Evolutionary conservation across 2,888 invertebrate genomes (phyloP).

Genomic region (Didymodactylos carnosus): DNA sequence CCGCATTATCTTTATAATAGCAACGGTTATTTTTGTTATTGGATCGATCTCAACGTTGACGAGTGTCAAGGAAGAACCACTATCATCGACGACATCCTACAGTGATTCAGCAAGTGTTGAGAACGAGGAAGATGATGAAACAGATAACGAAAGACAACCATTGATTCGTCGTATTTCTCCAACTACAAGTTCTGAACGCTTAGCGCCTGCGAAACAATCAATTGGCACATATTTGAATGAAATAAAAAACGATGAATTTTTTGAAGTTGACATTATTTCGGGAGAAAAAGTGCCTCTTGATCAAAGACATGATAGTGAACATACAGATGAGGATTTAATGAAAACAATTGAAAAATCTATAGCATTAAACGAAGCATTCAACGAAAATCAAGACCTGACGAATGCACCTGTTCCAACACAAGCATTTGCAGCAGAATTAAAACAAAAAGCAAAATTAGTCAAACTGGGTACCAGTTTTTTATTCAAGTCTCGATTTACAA

Average conservation of each 20-base stretch:
- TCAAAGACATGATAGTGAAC: not conserved
- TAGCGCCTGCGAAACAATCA: not conserved
- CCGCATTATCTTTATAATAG: constrained; percentile 4
- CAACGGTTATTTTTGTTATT: not conserved
- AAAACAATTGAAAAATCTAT: not conserved
- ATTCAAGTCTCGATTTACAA: not conserved
- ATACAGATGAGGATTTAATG: not conserved
- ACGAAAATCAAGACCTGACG: not conserved
- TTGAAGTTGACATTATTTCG: not conserved
- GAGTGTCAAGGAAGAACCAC: constrained; percentile 2
- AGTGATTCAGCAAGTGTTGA: not conserved
- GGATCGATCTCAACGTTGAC: constrained; percentile 8
- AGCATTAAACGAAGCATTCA: not conserved
- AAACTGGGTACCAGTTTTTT: not conserved
- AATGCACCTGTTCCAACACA: not conserved
- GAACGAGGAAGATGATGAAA: not conserved
- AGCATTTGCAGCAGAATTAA: not conserved
- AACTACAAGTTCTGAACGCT: not conserved
- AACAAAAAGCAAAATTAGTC: not conserved
- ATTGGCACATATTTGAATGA: not conserved
- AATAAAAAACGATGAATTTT: not conserved
- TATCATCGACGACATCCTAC: not conserved
- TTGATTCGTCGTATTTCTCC: not conserved
- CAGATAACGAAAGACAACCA: not conserved
- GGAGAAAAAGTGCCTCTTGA: not conserved